A percentile compares a stretch with the other conserved stretches of the same genome.
Conservation (phyloP, 2,113 vertebrate genomes). For the Oryzias melastigma region DNA sequence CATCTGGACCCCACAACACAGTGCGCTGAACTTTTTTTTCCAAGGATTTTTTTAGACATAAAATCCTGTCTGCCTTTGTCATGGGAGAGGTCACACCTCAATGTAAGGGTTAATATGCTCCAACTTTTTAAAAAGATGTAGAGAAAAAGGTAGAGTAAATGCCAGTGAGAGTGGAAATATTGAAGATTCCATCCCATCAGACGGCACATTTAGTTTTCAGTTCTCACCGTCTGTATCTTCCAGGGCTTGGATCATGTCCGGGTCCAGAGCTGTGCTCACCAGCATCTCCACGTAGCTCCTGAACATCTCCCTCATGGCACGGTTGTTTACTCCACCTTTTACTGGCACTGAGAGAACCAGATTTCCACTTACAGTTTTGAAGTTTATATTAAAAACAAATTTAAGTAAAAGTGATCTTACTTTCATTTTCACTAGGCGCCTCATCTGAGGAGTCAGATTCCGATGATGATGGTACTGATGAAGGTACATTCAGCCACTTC, state of each 20-base stretch:
- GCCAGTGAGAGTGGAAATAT: background rate
- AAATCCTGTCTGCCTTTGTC: too few relatives aligned
- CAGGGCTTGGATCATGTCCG: constrained; percentile 93
- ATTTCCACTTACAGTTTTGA: constrained; percentile 7
- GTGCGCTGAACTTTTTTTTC: too few relatives aligned
- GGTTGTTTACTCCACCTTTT: constrained; percentile 85
- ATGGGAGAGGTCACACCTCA: too few relatives aligned
- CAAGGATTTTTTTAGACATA: too few relatives aligned
- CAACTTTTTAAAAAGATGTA: background rate
- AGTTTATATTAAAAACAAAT: too few relatives aligned
- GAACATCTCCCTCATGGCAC: constrained; percentile 94
- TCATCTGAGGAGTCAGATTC: constrained; percentile 87
- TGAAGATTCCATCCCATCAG: constrained; percentile 1
- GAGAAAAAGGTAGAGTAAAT: background rate
- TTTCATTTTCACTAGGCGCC: constrained; percentile 88
- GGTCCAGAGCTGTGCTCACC: constrained; percentile 91
- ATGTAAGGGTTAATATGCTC: too few relatives aligned
- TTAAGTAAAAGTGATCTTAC: constrained; percentile 57
- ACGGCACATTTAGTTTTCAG: background rate
- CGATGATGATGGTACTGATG: constrained; percentile 78
- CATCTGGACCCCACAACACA: too few relatives aligned
- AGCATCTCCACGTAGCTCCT: constrained; percentile 94
- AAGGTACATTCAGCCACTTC: constrained; percentile 87
- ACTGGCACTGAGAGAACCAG: constrained; percentile 60
- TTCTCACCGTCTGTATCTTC: constrained; percentile 88